Evolutionary conservation across 2,888 invertebrate species (phyloP).

Genomic region (Diplolepis rosae): DNA sequence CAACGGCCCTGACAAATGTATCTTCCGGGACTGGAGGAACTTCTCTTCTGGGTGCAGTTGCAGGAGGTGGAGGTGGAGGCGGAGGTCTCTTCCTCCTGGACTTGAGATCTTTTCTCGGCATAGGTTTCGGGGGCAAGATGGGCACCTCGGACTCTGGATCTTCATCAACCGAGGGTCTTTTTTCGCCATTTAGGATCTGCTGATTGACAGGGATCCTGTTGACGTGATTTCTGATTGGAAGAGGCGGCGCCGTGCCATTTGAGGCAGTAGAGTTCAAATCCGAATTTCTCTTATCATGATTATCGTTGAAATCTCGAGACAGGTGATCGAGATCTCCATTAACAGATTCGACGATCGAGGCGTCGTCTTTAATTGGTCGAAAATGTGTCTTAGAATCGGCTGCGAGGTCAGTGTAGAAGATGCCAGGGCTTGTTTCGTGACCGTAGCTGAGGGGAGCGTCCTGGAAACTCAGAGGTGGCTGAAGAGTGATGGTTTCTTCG

Average conservation of each 20-base stretch:
- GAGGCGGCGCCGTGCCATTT: conserved; percentile 52
- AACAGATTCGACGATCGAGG: conserved; percentile 65
- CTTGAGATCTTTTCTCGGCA: conserved; percentile 69
- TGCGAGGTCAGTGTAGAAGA: conserved; percentile 64
- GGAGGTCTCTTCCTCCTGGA: conserved; percentile 69
- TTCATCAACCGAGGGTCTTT: conserved; percentile 1
- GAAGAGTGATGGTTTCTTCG: conserved; percentile 68
- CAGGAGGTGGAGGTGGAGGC: conserved; percentile 70
- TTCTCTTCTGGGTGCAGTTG: conserved; percentile 52
- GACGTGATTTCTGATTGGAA: conserved; percentile 63
- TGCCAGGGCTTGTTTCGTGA: conserved; percentile 66
- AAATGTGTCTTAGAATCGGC: conserved; percentile 68
- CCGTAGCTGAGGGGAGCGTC: conserved; percentile 77
- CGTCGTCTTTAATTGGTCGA: conserved; percentile 67
- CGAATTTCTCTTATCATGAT: background rate
- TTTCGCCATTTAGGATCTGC: conserved; percentile 13
- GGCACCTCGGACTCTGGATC: conserved; percentile 49
- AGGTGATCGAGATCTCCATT: conserved; percentile 52
- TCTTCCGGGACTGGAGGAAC: conserved; percentile 49
- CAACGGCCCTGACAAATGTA: background rate
- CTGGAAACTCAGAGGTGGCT: conserved; percentile 75
- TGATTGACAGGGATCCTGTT: conserved; percentile 64
- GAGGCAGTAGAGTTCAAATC: background rate
- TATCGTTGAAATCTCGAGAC: background rate
- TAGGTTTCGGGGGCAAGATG: conserved; percentile 70